Evolutionary conservation across 2,113 vertebrate species (phyloP).

Genomic region (Corythaixoides concolor): DNA sequence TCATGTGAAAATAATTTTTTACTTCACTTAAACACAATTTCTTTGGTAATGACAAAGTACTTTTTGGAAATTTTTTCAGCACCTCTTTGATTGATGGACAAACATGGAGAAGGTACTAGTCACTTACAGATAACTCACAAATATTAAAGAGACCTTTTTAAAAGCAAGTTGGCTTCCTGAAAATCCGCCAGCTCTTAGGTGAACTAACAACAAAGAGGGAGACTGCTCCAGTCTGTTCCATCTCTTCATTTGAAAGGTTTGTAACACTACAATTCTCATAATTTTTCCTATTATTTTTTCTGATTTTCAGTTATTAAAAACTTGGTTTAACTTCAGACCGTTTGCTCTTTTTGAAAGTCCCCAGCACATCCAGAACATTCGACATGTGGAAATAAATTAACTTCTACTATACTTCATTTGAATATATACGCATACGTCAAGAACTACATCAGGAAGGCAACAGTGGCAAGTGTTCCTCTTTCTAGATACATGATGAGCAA

Average conservation of each 20-base stretch:
- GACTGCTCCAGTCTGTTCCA: not conserved
- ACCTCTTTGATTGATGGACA: not conserved
- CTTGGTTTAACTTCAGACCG: not conserved
- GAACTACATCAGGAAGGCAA: not conserved
- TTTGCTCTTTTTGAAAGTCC: not conserved
- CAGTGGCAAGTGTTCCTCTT: accelerated
- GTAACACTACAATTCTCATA: not conserved
- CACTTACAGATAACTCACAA: not conserved
- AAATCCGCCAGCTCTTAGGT: not conserved
- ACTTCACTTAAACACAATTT: not conserved
- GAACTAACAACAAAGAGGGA: not conserved
- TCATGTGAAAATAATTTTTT: not conserved
- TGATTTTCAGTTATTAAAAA: not conserved
- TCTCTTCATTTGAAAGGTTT: not conserved
- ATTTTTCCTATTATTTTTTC: not conserved
- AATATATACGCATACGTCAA: accelerated
- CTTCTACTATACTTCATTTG: not conserved
- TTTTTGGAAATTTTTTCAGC: not conserved
- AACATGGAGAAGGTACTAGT: not conserved
- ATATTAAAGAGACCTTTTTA: not conserved
- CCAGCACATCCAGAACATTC: not conserved
- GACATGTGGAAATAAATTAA: not conserved
- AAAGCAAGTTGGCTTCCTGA: not conserved
- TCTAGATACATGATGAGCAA: accelerated
- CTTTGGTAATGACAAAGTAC: not conserved